Evolutionary conservation across 2,888 invertebrate genomes (phyloP).

Genomic region (Metellina segmentata): DNA sequence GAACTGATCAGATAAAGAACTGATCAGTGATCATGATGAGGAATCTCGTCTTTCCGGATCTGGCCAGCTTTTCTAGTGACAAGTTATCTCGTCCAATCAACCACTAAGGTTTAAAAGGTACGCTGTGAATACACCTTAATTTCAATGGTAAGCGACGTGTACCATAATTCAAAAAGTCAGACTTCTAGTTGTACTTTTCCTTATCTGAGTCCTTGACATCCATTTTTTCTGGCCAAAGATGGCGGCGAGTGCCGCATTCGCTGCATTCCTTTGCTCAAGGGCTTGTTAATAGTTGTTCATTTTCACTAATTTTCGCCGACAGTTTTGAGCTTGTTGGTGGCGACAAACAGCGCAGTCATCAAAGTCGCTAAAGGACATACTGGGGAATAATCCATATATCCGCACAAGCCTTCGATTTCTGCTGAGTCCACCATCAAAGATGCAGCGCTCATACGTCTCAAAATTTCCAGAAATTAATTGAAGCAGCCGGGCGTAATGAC

Average conservation of each 20-base stretch:
- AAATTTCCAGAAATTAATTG: conserved; percentile 62
- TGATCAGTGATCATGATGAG: too few species aligned
- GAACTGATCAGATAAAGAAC: too few species aligned
- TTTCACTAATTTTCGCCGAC: conserved; percentile 49
- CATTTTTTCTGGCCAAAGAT: conserved; percentile 14
- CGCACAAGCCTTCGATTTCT: conserved; percentile 64
- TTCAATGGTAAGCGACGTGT: too few species aligned
- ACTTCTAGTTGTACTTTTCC: too few species aligned
- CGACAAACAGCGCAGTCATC: conserved; percentile 59
- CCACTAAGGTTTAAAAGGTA: too few species aligned
- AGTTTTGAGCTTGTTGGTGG: conserved; percentile 46
- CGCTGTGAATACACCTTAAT: too few species aligned
- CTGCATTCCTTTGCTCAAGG: conserved; percentile 6
- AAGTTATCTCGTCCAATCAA: too few species aligned
- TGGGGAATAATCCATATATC: conserved; percentile 44
- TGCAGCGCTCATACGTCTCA: conserved; percentile 28
- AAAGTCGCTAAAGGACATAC: conserved; percentile 53
- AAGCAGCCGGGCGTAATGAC: conserved; percentile 50
- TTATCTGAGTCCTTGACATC: neutral
- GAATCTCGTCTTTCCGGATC: too few species aligned
- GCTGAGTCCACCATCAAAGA: conserved; percentile 58
- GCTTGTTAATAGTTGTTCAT: conserved; percentile 52
- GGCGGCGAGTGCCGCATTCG: neutral
- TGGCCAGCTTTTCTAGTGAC: too few species aligned
- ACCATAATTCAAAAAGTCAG: too few species aligned